A percentile compares a stretch with the other conserved stretches of the same genome.
Conservation (phyloP, 2,797 vertebrate genomes). For the Acipenser oxyrinchus region DNA sequence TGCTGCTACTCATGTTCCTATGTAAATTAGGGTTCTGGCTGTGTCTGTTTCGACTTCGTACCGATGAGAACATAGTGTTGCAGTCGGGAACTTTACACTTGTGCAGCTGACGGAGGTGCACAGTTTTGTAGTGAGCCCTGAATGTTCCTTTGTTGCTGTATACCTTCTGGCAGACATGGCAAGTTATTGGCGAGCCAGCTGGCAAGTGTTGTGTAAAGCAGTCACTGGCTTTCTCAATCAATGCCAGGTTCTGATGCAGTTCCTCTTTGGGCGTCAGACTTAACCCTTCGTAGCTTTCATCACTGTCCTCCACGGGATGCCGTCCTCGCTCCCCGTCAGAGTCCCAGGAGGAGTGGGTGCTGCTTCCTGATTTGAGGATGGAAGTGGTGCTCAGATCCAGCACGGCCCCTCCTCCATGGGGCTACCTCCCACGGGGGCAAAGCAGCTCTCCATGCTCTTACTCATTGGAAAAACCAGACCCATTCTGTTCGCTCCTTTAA, state of each 20-base stretch:
- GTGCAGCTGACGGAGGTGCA: slow-evolving; percentile 88
- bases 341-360: slow-evolving; percentile 80
- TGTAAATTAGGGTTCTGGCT: slow-evolving; percentile 98
- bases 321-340: slow-evolving; percentile 83
- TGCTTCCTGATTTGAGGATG: slow-evolving; percentile 62
- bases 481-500: slow-evolving; percentile 77
- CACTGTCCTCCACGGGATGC: slow-evolving; percentile 71
- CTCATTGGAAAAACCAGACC: slow-evolving; percentile 81
- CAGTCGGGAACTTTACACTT: slow-evolving; percentile 92
- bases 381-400: slow-evolving; percentile 87
- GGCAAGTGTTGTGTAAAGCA: slow-evolving; percentile 49
- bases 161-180: slow-evolving; percentile 90
- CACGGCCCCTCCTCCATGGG: slow-evolving; percentile 65
- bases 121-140: slow-evolving; percentile 93
- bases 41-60: slow-evolving; percentile 88
- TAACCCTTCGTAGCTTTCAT: slow-evolving; percentile 74
- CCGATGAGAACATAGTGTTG: slow-evolving; percentile 87
- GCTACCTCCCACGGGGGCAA: slow-evolving; percentile 46
- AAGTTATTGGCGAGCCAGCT: slow-evolving; percentile 73
- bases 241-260: slow-evolving; percentile 45
- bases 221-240: slow-evolving; percentile 56
- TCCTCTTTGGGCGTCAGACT: slow-evolving; percentile 49
- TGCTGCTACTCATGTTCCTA: slow-evolving; percentile 64
- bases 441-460: slow-evolving; percentile 54
- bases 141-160: slow-evolving; percentile 96